phyloP scores from a whole-genome alignment of 2,888 invertebrate species.

The Chydorus sphaericus region DNA sequence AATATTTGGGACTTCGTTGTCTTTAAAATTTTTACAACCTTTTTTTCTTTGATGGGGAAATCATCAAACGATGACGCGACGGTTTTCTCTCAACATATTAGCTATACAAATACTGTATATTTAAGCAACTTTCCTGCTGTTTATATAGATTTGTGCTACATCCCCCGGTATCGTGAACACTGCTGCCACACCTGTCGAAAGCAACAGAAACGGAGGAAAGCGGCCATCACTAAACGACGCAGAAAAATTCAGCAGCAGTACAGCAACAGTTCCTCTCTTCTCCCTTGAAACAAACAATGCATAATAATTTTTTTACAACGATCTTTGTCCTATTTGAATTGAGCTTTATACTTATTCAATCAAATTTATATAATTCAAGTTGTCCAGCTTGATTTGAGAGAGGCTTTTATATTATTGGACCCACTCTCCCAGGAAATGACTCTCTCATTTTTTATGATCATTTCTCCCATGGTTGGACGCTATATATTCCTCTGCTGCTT shows the following conservation, averaged over 20 bases:
- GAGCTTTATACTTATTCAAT: too few species aligned
- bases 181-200: slow-evolving; percentile 68
- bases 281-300: neutral
- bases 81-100: too few species aligned
- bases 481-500: too few species aligned
- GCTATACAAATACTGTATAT: too few species aligned
- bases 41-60: slow-evolving; percentile 15
- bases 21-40: slow-evolving; percentile 2
- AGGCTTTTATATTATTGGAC: neutral
- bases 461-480: too few species aligned
- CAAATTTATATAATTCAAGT: too few species aligned
- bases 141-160: slow-evolving; percentile 77
- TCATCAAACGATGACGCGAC: too few species aligned
- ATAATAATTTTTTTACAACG: neutral
- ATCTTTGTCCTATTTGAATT: too few species aligned
- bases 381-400: neutral
- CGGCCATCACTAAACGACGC: neutral
- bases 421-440: neutral
- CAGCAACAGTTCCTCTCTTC: neutral
- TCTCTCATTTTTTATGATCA: neutral
- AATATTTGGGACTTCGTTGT: slow-evolving; percentile 13
- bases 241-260: neutral
- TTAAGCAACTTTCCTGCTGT: slow-evolving; percentile 69
- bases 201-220: neutral
- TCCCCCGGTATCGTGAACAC: slow-evolving; percentile 64